Evolutionary conservation across 1,140 invertebrate species (phyloP), one percentile per base, ranked within the genome.

Genomic region (Heliothis subflexa): DNA sequence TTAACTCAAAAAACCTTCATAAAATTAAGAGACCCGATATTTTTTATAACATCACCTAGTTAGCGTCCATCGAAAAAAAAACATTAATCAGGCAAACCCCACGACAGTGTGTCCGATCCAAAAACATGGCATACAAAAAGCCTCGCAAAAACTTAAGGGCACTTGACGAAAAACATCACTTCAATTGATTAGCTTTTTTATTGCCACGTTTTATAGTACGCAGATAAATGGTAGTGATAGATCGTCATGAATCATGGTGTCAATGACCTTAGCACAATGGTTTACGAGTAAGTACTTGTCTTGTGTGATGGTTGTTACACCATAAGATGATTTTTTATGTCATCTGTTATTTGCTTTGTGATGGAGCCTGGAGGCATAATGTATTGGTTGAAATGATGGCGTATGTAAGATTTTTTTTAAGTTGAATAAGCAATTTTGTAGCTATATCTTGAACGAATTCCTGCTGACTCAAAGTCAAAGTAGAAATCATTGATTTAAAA

Each of bases 111-210:
- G 84, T 84, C 70, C 82, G 77, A 68, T 55, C 74, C 78, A 81
- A 79, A 71, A 82, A 81, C 83, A 70, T 62, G 73, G 61, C 66
- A 55, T 68, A 82, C 49, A 82, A 84, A 83, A 86, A 78, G 49
- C 74, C 54, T 78, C 50, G 81, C 83, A 85, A 87, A 87, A 86
- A 86, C 49, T 71, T 82, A 85, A 86, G 80, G 83, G 81, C 83
- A 79, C 59, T 82, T 77, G 77, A 76, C 80, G 78, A 82, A 81
- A 84, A 84, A 83, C 85, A 82, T 77, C 76, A 86, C 82, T 83
- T 83, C 75, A 81, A 82, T 82, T 86, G 81, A 86, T 87, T 84
- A 83, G 62, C 18, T 78, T 79, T 68, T 80, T 76, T 54, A 49
- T 59, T 1, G 9, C 21, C 25, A 70, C 62, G 52, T 25, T 73